Base-by-base conservation (phyloP, 2,888 invertebrate genomes). In the Tiliacea citrago region DNA sequence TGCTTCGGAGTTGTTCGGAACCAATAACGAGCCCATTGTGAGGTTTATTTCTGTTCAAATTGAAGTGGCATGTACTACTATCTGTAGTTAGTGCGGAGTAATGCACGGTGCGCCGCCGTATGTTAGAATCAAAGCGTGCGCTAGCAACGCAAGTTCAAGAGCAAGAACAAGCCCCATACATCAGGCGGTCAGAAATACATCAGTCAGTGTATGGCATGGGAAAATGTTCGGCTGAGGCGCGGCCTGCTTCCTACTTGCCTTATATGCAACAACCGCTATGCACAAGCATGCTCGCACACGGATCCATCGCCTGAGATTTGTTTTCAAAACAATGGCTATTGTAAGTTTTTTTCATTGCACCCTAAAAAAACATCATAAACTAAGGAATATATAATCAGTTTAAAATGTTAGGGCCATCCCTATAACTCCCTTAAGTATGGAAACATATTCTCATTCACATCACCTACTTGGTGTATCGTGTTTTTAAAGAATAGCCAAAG, bases 151-250 rank as follows among this genome's bases (percentile, higher is more conserved):
- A 92, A 93, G 93, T 95, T 94, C 92, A 94, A 93, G 95, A 92
- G 91, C 92, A 94, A 92, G 93, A 94, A 93, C 93, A 91, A 87
- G 91, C 90, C 84, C 82, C 88, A 90, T 93, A 92, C 88, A 93
- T 93, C 92, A 92, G 84, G 83, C 89, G 91, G 90, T 90, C 91
- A 93, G 92, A 92, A 91, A 94, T 93, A 92, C 93, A 93, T 95
- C 94, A 93, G 90, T 93, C 92, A 90, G 90, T 76, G 90, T 91
- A 86, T 88, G 90, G 91, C 93, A 95, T 96, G 96, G 95, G 96
- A 96, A 95, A 95, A 93, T 88, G 90, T 89, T 91, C 86, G 83
- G 77, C 82, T 74, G 88, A 89, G 90, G 89, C 86, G 89, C 88
- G 84, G 86, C 87, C 87, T 86, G 91, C 91, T 95, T 94, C 95